These are phyloP conservation scores for Urocolius indicus DNA, from an alignment of 2,113 vertebrate genomes.

Conservation along the genomic window DNA sequence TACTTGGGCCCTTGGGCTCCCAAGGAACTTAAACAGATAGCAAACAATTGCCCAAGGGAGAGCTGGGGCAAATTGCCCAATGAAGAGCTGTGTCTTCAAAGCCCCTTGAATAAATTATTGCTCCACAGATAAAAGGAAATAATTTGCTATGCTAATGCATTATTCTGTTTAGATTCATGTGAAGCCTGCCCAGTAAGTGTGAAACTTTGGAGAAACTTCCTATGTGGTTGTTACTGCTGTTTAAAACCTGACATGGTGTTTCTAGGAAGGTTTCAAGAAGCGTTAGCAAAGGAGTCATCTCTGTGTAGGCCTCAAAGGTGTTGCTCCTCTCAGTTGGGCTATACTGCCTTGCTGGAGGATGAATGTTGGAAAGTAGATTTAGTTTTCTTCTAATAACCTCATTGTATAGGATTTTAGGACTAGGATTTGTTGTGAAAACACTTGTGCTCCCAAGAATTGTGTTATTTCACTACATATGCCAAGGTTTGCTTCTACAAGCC, in stretches of 20 bases:
- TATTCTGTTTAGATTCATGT: background rate
- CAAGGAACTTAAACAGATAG: background rate
- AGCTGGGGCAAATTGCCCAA: background rate
- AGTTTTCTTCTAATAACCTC: background rate
- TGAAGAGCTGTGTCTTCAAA: background rate
- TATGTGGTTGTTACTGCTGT: fast-evolving
- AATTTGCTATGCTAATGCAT: background rate
- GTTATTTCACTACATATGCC: background rate
- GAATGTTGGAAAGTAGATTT: background rate
- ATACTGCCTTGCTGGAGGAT: background rate
- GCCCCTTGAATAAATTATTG: background rate
- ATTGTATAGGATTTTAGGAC: background rate
- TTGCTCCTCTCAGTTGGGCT: background rate
- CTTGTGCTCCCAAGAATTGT: background rate
- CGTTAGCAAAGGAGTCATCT: background rate
- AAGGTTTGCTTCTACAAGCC: background rate
- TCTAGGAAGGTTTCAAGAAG: background rate
- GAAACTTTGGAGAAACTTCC: background rate
- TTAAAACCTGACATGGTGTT: background rate
- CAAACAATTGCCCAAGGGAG: background rate
- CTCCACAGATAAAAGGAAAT: background rate
- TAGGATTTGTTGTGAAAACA: background rate
- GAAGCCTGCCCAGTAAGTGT: background rate
- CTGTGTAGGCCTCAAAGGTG: background rate
- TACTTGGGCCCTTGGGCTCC: background rate